These are phyloP conservation scores for Formica exsecta DNA, from an alignment of 1,140 invertebrate genomes.

Conservation along the genomic window DNA sequence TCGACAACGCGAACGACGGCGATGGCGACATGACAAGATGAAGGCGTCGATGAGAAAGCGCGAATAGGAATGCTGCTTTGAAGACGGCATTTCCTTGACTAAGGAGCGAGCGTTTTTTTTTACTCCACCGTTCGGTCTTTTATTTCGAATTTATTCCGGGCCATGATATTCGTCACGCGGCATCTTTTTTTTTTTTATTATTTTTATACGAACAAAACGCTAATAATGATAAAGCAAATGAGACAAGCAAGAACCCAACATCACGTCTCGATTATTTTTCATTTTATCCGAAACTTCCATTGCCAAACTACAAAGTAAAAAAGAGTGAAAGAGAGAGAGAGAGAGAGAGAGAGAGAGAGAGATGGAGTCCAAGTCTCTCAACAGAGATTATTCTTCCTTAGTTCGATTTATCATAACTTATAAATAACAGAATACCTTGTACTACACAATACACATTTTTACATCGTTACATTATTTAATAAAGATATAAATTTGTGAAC, in stretches of 20 bases:
- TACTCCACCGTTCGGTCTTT: neutral
- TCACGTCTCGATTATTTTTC: conserved; percentile 47
- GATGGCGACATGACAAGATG: conserved; percentile 2
- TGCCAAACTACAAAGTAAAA: neutral
- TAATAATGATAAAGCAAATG: conserved; percentile 61
- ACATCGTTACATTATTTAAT: conserved; percentile 26
- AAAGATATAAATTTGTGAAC: neutral
- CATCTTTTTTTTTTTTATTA: neutral
- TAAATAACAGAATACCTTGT: conserved; percentile 10
- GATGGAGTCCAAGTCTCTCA: neutral
- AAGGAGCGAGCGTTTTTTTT: conserved; percentile 3
- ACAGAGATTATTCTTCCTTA: conserved; percentile 32
- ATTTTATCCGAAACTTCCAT: conserved; percentile 4
- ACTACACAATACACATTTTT: neutral
- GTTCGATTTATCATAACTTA: conserved; percentile 26
- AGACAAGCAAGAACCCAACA: conserved; percentile 18
- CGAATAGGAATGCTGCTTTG: conserved; percentile 57
- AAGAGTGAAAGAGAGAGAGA: too few species aligned
- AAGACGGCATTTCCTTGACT: conserved; percentile 58
- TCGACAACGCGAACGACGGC: conserved; percentile 35
- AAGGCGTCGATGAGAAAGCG: conserved; percentile 17
- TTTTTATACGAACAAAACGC: conserved; percentile 21
- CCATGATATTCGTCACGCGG: neutral
- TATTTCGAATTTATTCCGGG: neutral
- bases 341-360: too few species aligned